Evolutionary conservation across 2,888 invertebrate species (phyloP).

Genomic region (Lochmaea crataegi): DNA sequence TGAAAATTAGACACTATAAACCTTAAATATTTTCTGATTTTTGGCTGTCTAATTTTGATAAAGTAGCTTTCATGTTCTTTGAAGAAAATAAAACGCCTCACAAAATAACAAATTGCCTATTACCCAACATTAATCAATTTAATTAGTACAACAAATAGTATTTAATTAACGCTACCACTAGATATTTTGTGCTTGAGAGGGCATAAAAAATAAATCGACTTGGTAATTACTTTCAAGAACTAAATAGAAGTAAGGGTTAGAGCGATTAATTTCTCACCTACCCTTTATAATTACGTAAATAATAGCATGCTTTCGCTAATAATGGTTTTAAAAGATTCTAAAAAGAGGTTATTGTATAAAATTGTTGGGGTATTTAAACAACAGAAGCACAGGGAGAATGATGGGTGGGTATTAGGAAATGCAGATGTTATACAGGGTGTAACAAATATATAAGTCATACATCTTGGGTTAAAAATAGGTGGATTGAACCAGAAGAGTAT

Average conservation of each 20-base stretch:
- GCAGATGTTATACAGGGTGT: too few relatives aligned
- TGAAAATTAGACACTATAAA: background rate
- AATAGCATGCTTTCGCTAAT: conserved; percentile 57
- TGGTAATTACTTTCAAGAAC: conserved; percentile 31
- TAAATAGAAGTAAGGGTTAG: conserved; percentile 21
- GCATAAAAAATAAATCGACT: conserved; percentile 31
- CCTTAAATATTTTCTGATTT: background rate
- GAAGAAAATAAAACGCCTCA: background rate
- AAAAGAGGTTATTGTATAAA: background rate
- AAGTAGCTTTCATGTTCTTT: background rate
- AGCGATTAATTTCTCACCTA: conserved; percentile 53
- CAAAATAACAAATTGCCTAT: conserved; percentile 22
- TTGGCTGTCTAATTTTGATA: conserved; percentile 1
- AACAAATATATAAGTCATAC: too few relatives aligned
- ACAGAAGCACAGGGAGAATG: background rate
- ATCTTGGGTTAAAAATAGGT: too few relatives aligned
- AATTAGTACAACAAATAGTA: conserved; percentile 37
- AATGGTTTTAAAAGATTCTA: conserved; percentile 50
- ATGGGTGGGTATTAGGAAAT: too few relatives aligned
- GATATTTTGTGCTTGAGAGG: conserved; percentile 12
- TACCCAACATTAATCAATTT: conserved; percentile 33
- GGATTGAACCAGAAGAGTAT: too few relatives aligned
- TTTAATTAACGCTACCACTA: conserved; percentile 35
- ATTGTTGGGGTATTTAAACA: background rate
- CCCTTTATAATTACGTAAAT: conserved; percentile 58